Evolutionary conservation across 2,797 vertebrate genomes (phyloP).

Genomic region (Lepilemur ruficaudatus): DNA sequence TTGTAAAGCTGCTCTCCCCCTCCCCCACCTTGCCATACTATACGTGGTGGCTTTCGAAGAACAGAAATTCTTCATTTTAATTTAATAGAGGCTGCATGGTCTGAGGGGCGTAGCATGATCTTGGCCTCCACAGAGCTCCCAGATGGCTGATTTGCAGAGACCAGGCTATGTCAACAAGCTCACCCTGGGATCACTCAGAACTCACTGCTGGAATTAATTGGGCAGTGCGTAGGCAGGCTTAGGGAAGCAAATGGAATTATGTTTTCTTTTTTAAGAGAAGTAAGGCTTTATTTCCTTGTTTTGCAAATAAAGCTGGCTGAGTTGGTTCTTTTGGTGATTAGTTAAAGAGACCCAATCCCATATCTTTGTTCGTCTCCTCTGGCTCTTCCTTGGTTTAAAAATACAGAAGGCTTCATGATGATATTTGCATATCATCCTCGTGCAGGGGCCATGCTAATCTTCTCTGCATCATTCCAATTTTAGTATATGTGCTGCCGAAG

Average conservation of each 20-base stretch:
- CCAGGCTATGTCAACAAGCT: not conserved
- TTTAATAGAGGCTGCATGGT: not conserved
- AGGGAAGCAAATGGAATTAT: not conserved
- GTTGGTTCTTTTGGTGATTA: no score
- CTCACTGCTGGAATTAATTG: not conserved
- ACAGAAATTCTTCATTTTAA: conserved; percentile 16
- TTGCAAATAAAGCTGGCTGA: no score
- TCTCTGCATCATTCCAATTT: no score
- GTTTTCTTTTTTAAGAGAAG: no score
- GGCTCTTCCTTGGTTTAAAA: no score
- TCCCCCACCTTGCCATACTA: not conserved
- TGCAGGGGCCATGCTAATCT: no score
- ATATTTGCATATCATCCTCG: no score
- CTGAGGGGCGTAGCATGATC: not conserved
- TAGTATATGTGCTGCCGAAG: no score
- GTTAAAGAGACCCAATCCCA: no score
- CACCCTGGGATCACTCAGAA: not conserved
- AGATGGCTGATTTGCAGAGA: not conserved
- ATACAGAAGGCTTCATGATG: no score
- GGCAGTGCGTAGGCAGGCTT: not conserved
- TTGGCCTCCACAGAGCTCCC: not conserved
- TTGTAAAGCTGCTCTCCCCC: not conserved
- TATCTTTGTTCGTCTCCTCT: no score
- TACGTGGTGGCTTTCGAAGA: not conserved
- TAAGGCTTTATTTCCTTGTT: no score